Evolutionary conservation across 1,140 invertebrate species (phyloP).

Genomic region (Diachasma alloeum): DNA sequence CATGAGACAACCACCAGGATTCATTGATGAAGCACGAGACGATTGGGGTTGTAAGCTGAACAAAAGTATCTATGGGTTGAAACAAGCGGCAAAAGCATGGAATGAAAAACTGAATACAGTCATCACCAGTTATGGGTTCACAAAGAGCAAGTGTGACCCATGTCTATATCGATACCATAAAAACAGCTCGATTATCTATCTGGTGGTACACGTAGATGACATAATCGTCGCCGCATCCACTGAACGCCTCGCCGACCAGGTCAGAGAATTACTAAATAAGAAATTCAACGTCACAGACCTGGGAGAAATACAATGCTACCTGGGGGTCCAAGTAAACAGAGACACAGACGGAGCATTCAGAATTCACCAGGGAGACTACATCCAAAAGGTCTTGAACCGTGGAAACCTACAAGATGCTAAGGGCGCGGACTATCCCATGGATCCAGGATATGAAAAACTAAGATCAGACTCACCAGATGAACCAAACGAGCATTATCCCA

Average conservation of each 20-base stretch:
- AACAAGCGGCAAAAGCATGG: slow-evolving; percentile 47
- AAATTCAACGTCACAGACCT: not conserved
- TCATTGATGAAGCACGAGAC: no score
- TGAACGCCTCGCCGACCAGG: not conserved
- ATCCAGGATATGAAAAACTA: no score
- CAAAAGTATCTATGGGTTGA: no score
- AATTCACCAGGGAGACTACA: not conserved
- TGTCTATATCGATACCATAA: slow-evolving; percentile 55
- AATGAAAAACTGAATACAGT: slow-evolving; percentile 42
- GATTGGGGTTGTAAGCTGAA: no score
- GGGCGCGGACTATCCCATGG: not conserved
- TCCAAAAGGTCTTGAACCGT: not conserved
- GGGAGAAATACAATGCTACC: not conserved
- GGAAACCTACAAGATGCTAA: not conserved
- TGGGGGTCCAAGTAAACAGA: not conserved
- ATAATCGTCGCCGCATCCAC: slow-evolving; percentile 35
- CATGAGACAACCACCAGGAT: no score
- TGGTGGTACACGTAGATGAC: no score
- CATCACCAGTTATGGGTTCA: slow-evolving; percentile 39
- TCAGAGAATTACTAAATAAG: not conserved
- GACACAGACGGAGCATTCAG: not conserved
- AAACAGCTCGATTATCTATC: no score
- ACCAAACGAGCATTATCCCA: no score
- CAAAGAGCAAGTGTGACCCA: slow-evolving; percentile 36
- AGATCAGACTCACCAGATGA: no score